Conservation (phyloP, 2,113 vertebrate genomes). For the Hemiprocne comata region DNA sequence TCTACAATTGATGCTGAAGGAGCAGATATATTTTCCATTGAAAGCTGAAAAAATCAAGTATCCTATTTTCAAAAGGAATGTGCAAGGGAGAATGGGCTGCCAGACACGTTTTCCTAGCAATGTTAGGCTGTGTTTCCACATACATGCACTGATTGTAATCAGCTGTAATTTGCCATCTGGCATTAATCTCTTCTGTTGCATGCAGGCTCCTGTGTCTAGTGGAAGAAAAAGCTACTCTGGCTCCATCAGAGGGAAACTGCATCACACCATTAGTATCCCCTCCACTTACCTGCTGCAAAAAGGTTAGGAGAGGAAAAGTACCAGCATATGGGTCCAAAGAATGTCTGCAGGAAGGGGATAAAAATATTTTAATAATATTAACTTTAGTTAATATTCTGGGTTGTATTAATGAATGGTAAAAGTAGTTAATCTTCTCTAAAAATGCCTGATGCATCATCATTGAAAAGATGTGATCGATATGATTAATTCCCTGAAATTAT, state of each 20-base stretch:
- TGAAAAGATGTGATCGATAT: background rate
- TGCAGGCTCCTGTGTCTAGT: background rate
- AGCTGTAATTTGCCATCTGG: background rate
- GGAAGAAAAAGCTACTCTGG: background rate
- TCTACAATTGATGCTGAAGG: background rate
- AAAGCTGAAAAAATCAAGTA: background rate
- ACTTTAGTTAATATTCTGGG: background rate
- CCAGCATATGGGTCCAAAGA: background rate
- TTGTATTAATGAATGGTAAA: background rate
- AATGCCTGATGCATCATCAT: background rate
- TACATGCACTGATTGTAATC: background rate
- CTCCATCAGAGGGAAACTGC: background rate
- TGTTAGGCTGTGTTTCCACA: background rate
- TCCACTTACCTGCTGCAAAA: background rate
- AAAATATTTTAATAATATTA: background rate
- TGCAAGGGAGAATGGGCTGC: background rate
- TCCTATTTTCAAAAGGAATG: background rate
- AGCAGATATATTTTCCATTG: background rate
- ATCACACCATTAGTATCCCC: background rate
- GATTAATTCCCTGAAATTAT: conserved; percentile 30
- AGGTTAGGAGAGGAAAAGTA: background rate
- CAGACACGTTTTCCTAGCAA: background rate
- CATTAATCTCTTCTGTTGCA: background rate
- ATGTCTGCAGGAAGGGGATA: background rate
- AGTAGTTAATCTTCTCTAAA: background rate